Evolutionary conservation across 2,113 vertebrate species (phyloP).

Genomic region (Pluvialis apricaria): DNA sequence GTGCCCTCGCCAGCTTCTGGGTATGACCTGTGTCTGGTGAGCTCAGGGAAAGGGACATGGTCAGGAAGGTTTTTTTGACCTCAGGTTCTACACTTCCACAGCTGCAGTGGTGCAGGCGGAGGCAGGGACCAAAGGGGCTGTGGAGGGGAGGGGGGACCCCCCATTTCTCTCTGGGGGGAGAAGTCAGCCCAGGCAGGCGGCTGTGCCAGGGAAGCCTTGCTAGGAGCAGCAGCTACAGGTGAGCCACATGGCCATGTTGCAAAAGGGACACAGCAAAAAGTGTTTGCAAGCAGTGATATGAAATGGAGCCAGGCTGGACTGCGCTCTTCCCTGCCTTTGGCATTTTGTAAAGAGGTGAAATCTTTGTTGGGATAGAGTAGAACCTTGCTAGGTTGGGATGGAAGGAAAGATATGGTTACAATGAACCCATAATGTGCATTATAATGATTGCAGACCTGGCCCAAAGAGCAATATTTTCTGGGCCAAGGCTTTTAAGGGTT

Average conservation of each 20-base stretch:
- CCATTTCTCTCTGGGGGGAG: background rate
- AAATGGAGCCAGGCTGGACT: background rate
- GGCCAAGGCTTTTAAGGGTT: background rate
- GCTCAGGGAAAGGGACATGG: background rate
- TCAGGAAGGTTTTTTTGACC: fast-evolving
- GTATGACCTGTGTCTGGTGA: background rate
- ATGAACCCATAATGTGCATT: background rate
- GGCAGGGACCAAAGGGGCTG: background rate
- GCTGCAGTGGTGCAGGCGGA: fast-evolving
- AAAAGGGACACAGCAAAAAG: background rate
- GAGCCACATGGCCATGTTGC: background rate
- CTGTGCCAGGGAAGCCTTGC: background rate
- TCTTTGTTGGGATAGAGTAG: background rate
- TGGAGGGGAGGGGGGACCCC: fast-evolving
- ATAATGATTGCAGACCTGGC: background rate
- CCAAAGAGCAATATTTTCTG: background rate
- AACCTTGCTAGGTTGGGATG: background rate
- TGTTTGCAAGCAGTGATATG: background rate
- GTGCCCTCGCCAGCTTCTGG: background rate
- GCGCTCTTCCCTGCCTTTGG: background rate
- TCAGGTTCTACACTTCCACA: background rate
- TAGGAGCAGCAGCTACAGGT: background rate
- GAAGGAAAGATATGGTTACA: background rate
- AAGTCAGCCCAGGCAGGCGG: background rate
- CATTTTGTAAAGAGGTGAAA: background rate